Base-by-base conservation (phyloP, 2,797 vertebrate genomes). In the Tragelaphus eurycerus region DNA sequence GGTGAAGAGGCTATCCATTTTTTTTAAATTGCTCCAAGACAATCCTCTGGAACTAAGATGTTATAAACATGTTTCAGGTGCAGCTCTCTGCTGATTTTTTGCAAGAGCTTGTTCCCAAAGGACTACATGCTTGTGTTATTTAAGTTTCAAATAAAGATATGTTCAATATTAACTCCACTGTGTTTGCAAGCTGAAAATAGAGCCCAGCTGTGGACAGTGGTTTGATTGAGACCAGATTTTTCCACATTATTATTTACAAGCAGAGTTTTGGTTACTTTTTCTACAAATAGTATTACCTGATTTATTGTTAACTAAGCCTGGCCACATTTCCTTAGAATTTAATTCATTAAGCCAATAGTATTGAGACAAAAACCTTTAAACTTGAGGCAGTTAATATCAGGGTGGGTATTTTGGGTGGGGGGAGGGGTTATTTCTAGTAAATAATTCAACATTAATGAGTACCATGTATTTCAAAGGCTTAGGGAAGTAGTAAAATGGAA, bases 271-370 rank as follows among this genome's bases (percentile, higher is more conserved):
- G 34, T 48, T 97, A 60, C 86, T 95, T 95, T 96, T 96, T 54
- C 21, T 95, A 48, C 46, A 52, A 88, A 79, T 54, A 46, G 78
- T 91, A 93, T 9, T 86, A 94, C 62, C 79, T 95, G 89, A 98
- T 92, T 97, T 96, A 96, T 64, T 95, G 48, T 64, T 87, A 50
- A 86, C 94, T 29, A 90, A 96, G 43, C 57, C 93, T n/a, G 38
- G 52, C 57, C 34, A 71, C 86, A 62, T 96, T 96, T 92, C 57
- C 52, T 50, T 55, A 95, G 55, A 93, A 79, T 74, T 67, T 67
- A 97, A 96, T 90, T 97, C 90, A 97, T 96, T 98, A 96, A 93
- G 95, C 16, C 27, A 89, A 46, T 87, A 93, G 93, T 97, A 97
- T 21, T 76, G 83, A 84, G 89, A 21, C n/a, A 55, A 97, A 97